Evolutionary conservation across 2,113 vertebrate genomes (phyloP).

Genomic region (Pseudopodoces humilis): DNA sequence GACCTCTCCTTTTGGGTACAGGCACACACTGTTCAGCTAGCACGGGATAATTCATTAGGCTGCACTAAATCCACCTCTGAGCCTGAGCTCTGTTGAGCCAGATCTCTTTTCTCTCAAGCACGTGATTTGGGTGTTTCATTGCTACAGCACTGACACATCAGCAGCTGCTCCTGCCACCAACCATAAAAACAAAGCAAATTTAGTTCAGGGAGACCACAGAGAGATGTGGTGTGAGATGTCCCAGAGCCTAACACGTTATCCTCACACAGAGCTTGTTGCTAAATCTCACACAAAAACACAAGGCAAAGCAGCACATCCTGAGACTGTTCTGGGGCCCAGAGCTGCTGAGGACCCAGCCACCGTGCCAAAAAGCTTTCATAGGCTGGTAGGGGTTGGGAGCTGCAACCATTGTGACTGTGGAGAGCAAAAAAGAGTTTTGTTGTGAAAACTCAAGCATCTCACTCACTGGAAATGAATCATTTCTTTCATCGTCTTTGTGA

Average conservation of each 20-base stretch:
- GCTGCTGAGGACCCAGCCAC: fast-evolving
- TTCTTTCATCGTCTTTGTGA: neutral
- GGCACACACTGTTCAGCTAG: neutral
- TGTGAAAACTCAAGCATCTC: neutral
- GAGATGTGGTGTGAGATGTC: neutral
- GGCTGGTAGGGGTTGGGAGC: neutral
- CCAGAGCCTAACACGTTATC: neutral
- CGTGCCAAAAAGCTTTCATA: fast-evolving
- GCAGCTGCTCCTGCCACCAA: neutral
- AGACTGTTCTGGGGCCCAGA: neutral
- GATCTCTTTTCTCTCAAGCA: neutral
- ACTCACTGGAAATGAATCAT: neutral
- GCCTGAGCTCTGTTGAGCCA: neutral
- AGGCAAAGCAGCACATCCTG: neutral
- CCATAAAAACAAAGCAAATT: neutral
- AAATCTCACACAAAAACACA: neutral
- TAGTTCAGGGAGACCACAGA: neutral
- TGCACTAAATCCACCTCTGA: neutral
- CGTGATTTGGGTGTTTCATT: fast-evolving
- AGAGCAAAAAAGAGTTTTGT: neutral
- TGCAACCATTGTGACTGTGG: neutral
- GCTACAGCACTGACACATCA: neutral
- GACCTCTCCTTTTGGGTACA: fast-evolving
- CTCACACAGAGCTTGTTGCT: neutral
- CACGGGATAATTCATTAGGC: neutral